phyloP scores from a whole-genome alignment of 2,888 invertebrate species.

The Rhagonycha lutea region DNA sequence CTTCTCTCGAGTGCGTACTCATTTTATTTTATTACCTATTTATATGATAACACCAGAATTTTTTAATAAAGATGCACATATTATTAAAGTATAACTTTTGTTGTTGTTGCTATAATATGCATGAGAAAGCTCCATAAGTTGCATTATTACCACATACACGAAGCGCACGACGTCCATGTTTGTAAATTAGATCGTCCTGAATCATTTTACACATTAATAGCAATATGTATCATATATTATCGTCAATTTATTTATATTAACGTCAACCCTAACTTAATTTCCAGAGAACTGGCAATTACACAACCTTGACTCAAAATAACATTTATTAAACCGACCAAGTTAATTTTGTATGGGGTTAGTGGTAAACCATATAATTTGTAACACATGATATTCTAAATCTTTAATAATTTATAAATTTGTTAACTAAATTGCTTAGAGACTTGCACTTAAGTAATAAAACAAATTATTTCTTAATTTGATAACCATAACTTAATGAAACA shows the following conservation, averaged over 20 bases:
- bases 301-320: not conserved
- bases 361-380: not conserved
- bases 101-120: not conserved
- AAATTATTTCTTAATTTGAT: not conserved
- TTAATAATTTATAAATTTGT: not conserved
- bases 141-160: not conserved
- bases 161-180: not conserved
- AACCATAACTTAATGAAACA: not conserved
- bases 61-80: not conserved
- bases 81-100: not conserved
- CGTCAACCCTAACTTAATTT: slow-evolving; percentile 16
- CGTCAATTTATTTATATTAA: slow-evolving; percentile 21
- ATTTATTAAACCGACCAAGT: not conserved
- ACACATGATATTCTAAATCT: not conserved
- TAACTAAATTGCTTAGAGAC: not conserved
- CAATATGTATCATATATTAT: slow-evolving; percentile 1
- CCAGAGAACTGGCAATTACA: not conserved
- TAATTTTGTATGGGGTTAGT: not conserved
- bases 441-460: not conserved
- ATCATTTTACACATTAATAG: not conserved
- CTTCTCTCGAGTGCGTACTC: not conserved
- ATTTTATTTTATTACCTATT: not conserved
- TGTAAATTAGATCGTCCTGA: not conserved
- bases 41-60: not conserved
- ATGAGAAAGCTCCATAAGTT: not conserved